Evolutionary conservation across 2,888 invertebrate species (phyloP), one percentile per base, ranked within the genome.

Genomic region (Colletes collaris): DNA sequence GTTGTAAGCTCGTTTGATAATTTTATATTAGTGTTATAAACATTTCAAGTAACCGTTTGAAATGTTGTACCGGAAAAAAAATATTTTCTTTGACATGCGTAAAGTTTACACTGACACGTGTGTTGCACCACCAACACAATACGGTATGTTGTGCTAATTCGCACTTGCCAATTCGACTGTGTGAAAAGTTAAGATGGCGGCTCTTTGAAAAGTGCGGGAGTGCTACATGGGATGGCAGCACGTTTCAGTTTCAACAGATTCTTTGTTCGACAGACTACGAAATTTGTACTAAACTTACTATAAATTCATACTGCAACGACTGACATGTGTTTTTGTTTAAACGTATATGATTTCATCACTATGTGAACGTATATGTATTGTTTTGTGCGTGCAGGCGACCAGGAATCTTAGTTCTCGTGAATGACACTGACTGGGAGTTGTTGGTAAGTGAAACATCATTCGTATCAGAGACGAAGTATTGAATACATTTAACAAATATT

Each of bases 391-490:
- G 68, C 88, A 95, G 95, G 82, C 93, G 99, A 63, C 98, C 99
- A 0, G 99, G 99, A 3, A 99, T 99, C 79, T 93, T 99, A 63
- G 98, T 99, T 0, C 93, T 99, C 2, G 95, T 99, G 8, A 99
- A 99, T 91, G 99, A 99, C 87, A 95, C 97, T 0, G 99, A 99
- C 91, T 99, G 99, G 99, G 99, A 99, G 93, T 93, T 99, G 16
- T 92, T 96, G 93, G 96, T 96, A 94, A 94, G 94, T 91, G 13
- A 58, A 52, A 13, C 16, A 40, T 40, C 49, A 19, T 73, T 69
- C 40, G 40, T 7, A 40, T 40, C 40, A 40, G 40, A 40, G 40
- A 46, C 44, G 44, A 46, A 8, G 10, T 46, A 10, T 3, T 6
- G 40, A 40, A 40, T 10, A 46, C 8, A 0, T 10, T 46, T 46